Conservation (phyloP, 1,140 invertebrate species). For the Neodiprion fabricii region DNA sequence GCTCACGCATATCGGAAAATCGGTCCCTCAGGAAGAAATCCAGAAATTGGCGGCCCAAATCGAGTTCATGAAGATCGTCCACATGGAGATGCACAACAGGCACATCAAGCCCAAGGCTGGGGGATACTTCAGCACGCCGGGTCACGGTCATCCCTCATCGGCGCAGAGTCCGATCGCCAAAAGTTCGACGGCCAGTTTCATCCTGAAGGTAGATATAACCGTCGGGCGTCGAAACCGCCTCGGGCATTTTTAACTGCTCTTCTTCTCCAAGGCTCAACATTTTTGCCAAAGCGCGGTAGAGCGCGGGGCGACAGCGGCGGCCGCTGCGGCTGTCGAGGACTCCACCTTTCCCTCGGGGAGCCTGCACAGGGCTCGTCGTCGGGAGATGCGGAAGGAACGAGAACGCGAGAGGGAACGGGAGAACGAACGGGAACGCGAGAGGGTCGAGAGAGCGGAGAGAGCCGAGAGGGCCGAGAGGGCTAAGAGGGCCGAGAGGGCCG, state of each 20-base stretch:
- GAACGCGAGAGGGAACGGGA: conserved; percentile 43
- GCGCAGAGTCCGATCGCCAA: conserved; percentile 46
- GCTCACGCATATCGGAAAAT: neutral
- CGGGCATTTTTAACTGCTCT: neutral
- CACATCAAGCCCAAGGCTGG: conserved; percentile 84
- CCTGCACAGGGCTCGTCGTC: conserved; percentile 42
- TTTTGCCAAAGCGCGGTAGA: conserved; percentile 48
- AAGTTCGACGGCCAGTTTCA: conserved; percentile 48
- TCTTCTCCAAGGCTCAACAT: conserved; percentile 2
- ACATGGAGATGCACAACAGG: conserved; percentile 90
- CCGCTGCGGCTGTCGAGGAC: conserved; percentile 47
- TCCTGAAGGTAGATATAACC: conserved; percentile 46
- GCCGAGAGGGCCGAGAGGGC: neutral
- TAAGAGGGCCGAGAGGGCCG: too few species aligned
- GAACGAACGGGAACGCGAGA: conserved; percentile 30
- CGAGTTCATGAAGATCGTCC: conserved; percentile 91
- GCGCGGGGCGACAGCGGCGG: conserved; percentile 46
- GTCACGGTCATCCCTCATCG: conserved; percentile 41
- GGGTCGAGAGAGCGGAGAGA: conserved; percentile 16
- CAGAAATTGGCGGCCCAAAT: conserved; percentile 90
- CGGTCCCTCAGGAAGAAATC: conserved; percentile 77
- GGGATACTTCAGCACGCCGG: conserved; percentile 72
- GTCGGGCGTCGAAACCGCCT: neutral
- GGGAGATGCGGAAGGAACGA: conserved; percentile 41
- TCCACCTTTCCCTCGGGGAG: conserved; percentile 49